Percentiles rank a stretch among this genome's conserved stretches.
These are phyloP conservation scores for Sycophaga agraensis DNA, from an alignment of 1,140 invertebrate species.

Conservation along the genomic window DNA sequence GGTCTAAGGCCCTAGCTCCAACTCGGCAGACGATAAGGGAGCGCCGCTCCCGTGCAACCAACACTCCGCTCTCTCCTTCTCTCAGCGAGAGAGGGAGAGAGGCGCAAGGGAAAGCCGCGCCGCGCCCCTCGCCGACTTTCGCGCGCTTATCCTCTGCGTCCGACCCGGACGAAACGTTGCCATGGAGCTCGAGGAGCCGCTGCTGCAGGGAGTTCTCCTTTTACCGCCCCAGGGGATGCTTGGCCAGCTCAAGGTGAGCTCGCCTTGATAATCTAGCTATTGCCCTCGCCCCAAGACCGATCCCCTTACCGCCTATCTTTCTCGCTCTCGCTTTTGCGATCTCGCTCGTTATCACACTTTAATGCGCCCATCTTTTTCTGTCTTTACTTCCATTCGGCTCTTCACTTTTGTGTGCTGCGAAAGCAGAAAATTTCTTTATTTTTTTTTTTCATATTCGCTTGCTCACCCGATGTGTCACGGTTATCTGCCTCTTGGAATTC, in stretches of 20 bases:
- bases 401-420: not conserved
- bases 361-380: not conserved
- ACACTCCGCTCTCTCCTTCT: too few relatives aligned
- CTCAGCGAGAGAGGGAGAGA: too few relatives aligned
- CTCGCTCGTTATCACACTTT: too few relatives aligned
- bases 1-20: too few relatives aligned
- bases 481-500: not conserved
- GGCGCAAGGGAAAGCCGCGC: too few relatives aligned
- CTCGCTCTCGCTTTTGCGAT: not conserved
- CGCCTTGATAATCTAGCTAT: not conserved
- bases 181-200: conserved; percentile 70
- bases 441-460: not conserved
- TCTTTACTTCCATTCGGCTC: not conserved
- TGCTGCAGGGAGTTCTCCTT: conserved; percentile 68
- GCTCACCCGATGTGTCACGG: not conserved
- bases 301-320: not conserved
- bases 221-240: conserved; percentile 69
- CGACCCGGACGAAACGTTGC: too few relatives aligned
- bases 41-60: too few relatives aligned
- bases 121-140: too few relatives aligned
- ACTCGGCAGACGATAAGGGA: too few relatives aligned
- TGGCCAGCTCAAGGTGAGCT: conserved; percentile 57
- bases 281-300: not conserved
- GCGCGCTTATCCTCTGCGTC: too few relatives aligned
- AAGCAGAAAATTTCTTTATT: conserved; percentile 6